These are phyloP conservation scores for Diadophis punctatus DNA, from an alignment of 2,113 vertebrate species.

Conservation along the genomic window DNA sequence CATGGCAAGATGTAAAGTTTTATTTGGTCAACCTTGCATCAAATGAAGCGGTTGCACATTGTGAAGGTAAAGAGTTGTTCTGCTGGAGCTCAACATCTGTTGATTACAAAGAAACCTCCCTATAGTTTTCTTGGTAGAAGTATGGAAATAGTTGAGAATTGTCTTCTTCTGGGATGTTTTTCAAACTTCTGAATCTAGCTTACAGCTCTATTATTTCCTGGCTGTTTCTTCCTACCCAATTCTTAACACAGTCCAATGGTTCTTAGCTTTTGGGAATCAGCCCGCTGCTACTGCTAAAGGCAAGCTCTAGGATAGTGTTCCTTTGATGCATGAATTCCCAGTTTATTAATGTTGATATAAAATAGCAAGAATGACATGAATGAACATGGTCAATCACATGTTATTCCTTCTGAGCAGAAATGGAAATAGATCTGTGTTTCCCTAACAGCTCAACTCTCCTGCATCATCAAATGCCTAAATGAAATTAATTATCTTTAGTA, in stretches of 20 bases:
- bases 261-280: neutral
- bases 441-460: rapidly evolving
- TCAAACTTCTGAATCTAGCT: neutral
- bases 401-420: neutral
- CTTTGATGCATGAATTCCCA: neutral
- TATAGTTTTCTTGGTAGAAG: neutral
- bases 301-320: neutral
- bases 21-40: neutral
- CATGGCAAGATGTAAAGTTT: neutral
- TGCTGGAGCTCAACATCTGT: neutral
- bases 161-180: neutral
- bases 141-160: neutral
- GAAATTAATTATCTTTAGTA: neutral
- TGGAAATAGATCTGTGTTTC: neutral
- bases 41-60: neutral
- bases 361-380: neutral
- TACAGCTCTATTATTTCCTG: neutral
- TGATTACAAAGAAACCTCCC: neutral
- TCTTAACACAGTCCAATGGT: neutral
- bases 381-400: neutral
- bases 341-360: neutral
- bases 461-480: neutral
- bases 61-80: neutral
- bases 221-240: neutral
- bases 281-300: neutral